A percentile compares a stretch with the other conserved stretches of the same genome.
Evolutionary conservation across 2,113 vertebrate species (phyloP).

Genomic region (Corvus hawaiiensis): DNA sequence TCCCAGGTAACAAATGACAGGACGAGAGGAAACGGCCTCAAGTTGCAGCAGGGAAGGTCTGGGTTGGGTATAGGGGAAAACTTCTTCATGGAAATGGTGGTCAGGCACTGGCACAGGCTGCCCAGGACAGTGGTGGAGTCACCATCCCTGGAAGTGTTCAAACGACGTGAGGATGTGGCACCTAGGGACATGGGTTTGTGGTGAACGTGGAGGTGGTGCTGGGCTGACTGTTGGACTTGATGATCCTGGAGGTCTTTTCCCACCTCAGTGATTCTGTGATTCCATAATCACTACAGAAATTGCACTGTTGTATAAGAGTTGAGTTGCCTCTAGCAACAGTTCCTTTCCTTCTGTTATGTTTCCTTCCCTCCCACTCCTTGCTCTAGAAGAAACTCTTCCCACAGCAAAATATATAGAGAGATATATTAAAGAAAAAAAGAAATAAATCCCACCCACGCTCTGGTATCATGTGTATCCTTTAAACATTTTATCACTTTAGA

Average conservation of each 20-base stretch:
- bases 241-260: background rate
- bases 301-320: background rate
- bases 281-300: background rate
- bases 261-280: background rate
- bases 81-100: background rate
- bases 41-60: background rate
- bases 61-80: background rate
- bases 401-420: background rate
- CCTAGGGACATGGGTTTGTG: background rate
- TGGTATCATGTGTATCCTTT: background rate
- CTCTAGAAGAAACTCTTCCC: background rate
- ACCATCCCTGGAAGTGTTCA: background rate
- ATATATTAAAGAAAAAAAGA: background rate
- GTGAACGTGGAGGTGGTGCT: background rate
- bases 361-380: background rate
- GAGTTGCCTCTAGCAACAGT: slow-evolving; percentile 40
- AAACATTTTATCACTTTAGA: background rate
- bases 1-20: background rate
- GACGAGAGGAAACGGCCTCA: fast-evolving
- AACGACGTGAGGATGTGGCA: background rate
- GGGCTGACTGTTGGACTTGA: background rate
- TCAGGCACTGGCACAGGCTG: background rate
- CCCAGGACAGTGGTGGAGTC: background rate
- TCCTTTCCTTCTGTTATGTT: background rate
- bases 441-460: background rate